Base-by-base conservation (phyloP, 2,888 invertebrate genomes). In the Cerastoderma edule region DNA sequence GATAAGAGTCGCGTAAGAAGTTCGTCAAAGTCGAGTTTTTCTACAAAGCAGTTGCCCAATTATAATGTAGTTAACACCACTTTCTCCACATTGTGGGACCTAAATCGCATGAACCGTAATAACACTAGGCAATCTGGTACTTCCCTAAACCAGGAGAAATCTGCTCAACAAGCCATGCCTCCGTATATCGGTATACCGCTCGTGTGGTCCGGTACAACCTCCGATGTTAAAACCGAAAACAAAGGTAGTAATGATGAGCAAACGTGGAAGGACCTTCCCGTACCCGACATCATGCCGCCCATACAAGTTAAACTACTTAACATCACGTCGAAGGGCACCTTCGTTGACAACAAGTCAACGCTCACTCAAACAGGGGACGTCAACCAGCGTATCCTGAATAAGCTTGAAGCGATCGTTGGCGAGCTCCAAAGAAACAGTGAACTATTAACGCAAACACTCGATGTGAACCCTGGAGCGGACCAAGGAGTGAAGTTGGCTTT, bases 71-170 rank as follows among this genome's bases (percentile, higher is more conserved):
- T 60, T 30, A 54, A 70, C 54, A 54, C n/a, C 13, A 70, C 44
- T 27, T 54, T 50, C 19, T 63, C 71, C 8, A 66, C 66, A 22
- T n/a, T 72, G 1, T 72, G 71, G 71, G 71, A 72, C 33, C 46
- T 72, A 22, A 72, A 66, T 28, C 35, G 71, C 2, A 2, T 54
- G 13, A 54, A 53, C 30, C 53, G 50, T 19, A 46, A 56, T 33
- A n/a, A 19, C 16, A 50, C 30, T n/a, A 33, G 39, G 27, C 39
- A 60, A 2, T 32, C 57, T 50, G 39, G 60, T 24, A 28, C 28
- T 24, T 39, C 39, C 27, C 5, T 13, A 32, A 32, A 56, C 2
- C 28, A 24, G 2, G 28, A 10, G 16, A 4, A 5, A 27, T 53
- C 24, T 22, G 8, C 10, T 19, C 39, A 60, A 39, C 60, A 60